Evolutionary conservation across 2,888 invertebrate species (phyloP).

Genomic region (Thymelicus lineola): DNA sequence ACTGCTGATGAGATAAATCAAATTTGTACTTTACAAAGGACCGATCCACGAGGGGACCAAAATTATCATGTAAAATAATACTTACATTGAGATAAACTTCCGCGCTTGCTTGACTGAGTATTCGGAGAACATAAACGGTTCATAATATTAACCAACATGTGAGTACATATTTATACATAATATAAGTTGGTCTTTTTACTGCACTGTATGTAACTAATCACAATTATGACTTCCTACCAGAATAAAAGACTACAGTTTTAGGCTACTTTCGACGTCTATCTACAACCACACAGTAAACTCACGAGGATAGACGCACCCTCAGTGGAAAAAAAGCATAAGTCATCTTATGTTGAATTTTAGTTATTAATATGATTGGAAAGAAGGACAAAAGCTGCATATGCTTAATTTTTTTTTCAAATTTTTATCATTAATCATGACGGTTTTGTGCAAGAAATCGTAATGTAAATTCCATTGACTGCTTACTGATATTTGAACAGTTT

Average conservation of each 20-base stretch:
- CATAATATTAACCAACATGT: background rate
- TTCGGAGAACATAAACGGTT: background rate
- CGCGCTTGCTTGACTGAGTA: background rate
- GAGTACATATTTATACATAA: background rate
- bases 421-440: too few species aligned
- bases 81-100: background rate
- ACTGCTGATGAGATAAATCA: too few species aligned
- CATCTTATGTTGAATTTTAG: too few species aligned
- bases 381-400: too few species aligned
- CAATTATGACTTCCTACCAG: constrained; percentile 3
- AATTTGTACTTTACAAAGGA: background rate
- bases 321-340: too few species aligned
- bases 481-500: too few species aligned
- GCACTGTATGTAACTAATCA: background rate
- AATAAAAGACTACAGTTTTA: constrained; percentile 10
- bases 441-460: too few species aligned
- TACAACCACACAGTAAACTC: constrained; percentile 48
- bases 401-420: too few species aligned
- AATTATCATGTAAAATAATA: background rate
- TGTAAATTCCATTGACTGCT: too few species aligned
- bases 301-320: constrained; percentile 50
- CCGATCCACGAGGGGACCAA: background rate
- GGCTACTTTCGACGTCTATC: constrained; percentile 35
- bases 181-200: constrained; percentile 1
- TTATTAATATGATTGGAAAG: too few species aligned